phyloP scores from a whole-genome alignment of 1,140 invertebrate species.

The Brachionus angularis region DNA sequence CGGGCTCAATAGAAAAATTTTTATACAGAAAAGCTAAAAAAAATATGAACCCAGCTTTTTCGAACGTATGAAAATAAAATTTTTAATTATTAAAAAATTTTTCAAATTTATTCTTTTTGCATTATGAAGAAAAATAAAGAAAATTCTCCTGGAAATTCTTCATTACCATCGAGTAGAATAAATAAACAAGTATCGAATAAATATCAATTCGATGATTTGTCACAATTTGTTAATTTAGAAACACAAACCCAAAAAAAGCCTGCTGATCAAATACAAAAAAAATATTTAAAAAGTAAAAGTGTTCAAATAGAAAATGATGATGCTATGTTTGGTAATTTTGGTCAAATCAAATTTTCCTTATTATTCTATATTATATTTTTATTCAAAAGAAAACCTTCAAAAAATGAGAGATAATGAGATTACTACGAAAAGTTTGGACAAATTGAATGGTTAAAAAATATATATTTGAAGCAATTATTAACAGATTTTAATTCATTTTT shows the following conservation, averaged over 20 bases:
- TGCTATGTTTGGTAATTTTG: background rate
- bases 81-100: conserved; percentile 48
- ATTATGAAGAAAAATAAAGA: conserved; percentile 39
- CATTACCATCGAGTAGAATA: too few species aligned
- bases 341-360: background rate
- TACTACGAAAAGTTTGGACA: background rate
- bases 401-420: too few species aligned
- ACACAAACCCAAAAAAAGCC: background rate
- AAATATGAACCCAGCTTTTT: conserved; percentile 14
- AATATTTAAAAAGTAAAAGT: background rate
- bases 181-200: conserved; percentile 15
- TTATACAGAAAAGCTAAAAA: conserved; percentile 20
- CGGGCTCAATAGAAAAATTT: conserved; percentile 51
- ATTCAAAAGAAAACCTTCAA: too few species aligned
- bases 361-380: background rate
- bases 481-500: too few species aligned
- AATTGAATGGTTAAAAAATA: conserved; percentile 13
- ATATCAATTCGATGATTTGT: conserved; percentile 38
- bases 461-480: too few species aligned
- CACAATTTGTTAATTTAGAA: conserved; percentile 19
- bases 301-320: background rate
- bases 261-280: background rate
- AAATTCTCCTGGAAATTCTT: too few species aligned
- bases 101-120: conserved; percentile 55
- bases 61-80: conserved; percentile 23